These are phyloP conservation scores for Seriola aureovittata DNA, from an alignment of 2,113 vertebrate species.

Conservation along the genomic window DNA sequence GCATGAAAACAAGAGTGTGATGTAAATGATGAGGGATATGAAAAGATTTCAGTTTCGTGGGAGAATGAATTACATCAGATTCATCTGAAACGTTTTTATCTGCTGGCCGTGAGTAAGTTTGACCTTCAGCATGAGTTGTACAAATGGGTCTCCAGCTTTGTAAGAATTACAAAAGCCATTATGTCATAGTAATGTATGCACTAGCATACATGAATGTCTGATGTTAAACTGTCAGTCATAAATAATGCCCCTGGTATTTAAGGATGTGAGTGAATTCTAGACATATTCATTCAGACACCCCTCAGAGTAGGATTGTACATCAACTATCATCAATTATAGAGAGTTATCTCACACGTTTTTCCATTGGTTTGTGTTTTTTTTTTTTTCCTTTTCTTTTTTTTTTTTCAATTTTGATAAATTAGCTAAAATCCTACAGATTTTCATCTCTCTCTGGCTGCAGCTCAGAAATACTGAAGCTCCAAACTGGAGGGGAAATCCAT, in stretches of 20 bases:
- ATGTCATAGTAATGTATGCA: constrained; percentile 27
- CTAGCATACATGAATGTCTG: constrained; percentile 19
- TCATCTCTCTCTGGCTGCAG: constrained; percentile 1
- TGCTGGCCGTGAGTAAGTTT: background rate
- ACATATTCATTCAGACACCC: background rate
- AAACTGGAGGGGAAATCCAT: constrained; percentile 36
- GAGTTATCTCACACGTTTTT: background rate
- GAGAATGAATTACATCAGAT: background rate
- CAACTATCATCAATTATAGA: background rate
- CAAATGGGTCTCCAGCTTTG: background rate
- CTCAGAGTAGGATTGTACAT: background rate
- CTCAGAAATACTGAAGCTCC: constrained; percentile 12
- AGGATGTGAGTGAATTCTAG: constrained; percentile 24
- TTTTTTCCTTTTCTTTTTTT: background rate
- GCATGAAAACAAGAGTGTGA: background rate
- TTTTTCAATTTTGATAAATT: constrained; percentile 23
- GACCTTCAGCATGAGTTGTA: constrained; percentile 37
- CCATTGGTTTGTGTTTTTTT: background rate
- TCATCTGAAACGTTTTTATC: constrained; percentile 1
- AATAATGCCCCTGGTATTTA: constrained; percentile 25
- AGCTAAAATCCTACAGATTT: constrained; percentile 21
- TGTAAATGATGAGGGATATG: background rate
- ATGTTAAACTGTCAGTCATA: constrained; percentile 30
- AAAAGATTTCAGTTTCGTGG: background rate
- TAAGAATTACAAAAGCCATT: constrained; percentile 21